Evolutionary conservation across 92 coral and sea anemone genomes (phyloP), one percentile per base, ranked within the genome.

Genomic region (Epizoanthus illoricatus): DNA sequence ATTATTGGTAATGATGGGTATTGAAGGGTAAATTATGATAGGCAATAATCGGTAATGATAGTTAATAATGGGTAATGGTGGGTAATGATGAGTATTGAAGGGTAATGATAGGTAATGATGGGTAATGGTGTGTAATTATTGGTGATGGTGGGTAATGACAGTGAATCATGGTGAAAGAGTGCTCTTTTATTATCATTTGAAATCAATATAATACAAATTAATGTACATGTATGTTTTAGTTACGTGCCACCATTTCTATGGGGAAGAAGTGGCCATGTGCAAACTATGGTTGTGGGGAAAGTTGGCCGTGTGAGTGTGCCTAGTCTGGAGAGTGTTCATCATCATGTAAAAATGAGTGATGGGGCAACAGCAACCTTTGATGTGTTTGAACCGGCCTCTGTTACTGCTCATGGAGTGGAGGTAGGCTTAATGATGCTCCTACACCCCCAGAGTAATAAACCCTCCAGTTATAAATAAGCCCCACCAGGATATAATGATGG

Each of bases 211-310:
- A 28, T 28, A 28, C 33, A n/a, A n/a, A n/a, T n/a, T n/a, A 28
- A 28, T 28, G 33, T 28, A 28, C 33, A 64, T 11, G 7, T 49
- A 15, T 49, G 36, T 75, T 52, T 21, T 80, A 96, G 99, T 58
- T 96, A 96, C 84, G 76, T 81, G 2, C 99, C 99, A 42, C 99
- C 99, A 36, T 33, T 87, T 17, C 80, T 93, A 39, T 96, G 99
- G 99, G 99, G 98, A n/a, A 91, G 91, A 71, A 96, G 90, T 73
- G 99, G 99, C 33, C 99, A 96, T 57, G 66, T 93, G 47, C 99
- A 96, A 79, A 96, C 99, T 4, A 43, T 96, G 59, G 89, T 92
- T 52, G 93, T 89, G 18, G 92, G 91, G 19, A 74, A 81, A 81
- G 88, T 88, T 88, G 97, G 97, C 45, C 85, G 97, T 7, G 78